These are phyloP conservation scores for Saccostrea echinata DNA, from an alignment of 1,140 invertebrate genomes.

Conservation along the genomic window DNA sequence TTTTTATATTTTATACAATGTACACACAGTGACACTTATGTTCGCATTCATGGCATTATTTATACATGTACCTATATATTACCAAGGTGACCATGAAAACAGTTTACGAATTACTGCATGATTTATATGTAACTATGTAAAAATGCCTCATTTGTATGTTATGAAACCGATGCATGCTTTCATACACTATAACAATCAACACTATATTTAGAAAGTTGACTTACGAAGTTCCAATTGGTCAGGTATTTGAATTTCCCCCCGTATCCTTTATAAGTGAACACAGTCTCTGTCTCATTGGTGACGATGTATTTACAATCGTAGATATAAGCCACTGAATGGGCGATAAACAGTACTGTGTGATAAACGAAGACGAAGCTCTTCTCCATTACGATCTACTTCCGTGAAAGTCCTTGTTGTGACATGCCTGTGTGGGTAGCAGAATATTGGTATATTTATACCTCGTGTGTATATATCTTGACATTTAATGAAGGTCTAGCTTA, in stretches of 20 bases:
- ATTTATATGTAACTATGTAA: too few relatives aligned
- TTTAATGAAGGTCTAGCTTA: constrained; percentile 12
- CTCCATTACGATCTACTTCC: not conserved
- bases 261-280: constrained; percentile 57
- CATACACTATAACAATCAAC: not conserved
- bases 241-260: constrained; percentile 93
- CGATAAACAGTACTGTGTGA: constrained; percentile 1
- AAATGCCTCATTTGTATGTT: too few relatives aligned
- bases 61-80: too few relatives aligned
- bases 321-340: constrained; percentile 13
- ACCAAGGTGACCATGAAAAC: too few relatives aligned
- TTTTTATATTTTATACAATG: too few relatives aligned
- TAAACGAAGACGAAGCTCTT: not conserved
- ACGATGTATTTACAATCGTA: constrained; percentile 23
- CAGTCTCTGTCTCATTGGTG: constrained; percentile 25
- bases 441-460: constrained; percentile 2
- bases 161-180: too few relatives aligned
- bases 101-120: too few relatives aligned
- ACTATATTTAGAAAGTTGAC: constrained; percentile 75
- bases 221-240: constrained; percentile 91
- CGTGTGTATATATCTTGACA: constrained; percentile 7
- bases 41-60: too few relatives aligned
- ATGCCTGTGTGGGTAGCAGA: not conserved
- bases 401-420: constrained; percentile 9
- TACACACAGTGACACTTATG: too few relatives aligned